Evolutionary conservation across 2,113 vertebrate species (phyloP), one percentile per base, ranked within the genome.

Genomic region (Mormyrus iriodes): DNA sequence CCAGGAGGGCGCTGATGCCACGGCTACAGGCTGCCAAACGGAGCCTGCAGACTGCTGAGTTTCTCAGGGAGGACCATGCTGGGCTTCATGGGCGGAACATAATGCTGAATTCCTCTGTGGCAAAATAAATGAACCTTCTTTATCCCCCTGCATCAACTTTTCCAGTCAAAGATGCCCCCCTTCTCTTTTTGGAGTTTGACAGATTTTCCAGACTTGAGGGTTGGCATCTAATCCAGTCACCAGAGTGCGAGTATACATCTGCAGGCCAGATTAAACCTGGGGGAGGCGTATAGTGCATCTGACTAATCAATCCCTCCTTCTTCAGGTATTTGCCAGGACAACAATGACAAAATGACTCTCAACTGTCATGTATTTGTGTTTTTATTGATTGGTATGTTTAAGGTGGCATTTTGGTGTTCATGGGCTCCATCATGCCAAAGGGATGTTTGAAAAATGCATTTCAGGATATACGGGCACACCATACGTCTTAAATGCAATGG

Each of bases 251-350:
- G n/a, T 46, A 17, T 86, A 51, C 84, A 86, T 86, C 89, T 73
- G 89, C n/a, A 19, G 44, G 31, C 84, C 89, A 89, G 89, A 86
- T 53, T 65, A 69, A 73, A 86, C 8, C 27, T 15, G 3, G n/a
- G 5, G 24, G 15, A 7, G 17, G 49, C 19, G 15, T 46, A n/a
- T 10, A 12, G 79, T 24, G 9, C 48, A 46, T 82, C 19, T 42
- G 51, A 24, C 89, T 52, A 51, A 53, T 53, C 49, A 53, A 53
- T 19, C 19, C 42, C 42, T 69, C 46, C 5, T 73, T n/a, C 55
- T n/a, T 31, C 53, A 21, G 9, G 8, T 24, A 65, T 69, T 19
- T 46, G 51, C 44, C 65, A 82, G 48, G 49, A 31, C 24, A 48
- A 27, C 42, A 27, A 24, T 1, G 19, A 6, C 83, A 85, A 49